phyloP scores from a whole-genome alignment of 2,888 invertebrate genomes.

The Amblyteles armatorius region DNA sequence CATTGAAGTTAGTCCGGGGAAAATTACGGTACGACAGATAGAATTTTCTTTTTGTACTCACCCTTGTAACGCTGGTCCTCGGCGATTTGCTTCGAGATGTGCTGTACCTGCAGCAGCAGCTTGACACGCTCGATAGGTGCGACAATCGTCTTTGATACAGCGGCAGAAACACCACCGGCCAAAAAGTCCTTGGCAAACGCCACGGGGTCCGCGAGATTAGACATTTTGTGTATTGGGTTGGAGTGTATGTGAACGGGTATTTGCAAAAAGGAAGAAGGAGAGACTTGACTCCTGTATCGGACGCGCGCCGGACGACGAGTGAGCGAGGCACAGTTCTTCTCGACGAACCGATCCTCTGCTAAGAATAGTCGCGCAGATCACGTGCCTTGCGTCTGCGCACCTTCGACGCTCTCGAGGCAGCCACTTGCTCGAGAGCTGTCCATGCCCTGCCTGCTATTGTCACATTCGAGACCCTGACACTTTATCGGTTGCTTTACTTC shows the following conservation, averaged over 20 bases:
- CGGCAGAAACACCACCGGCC: constrained; percentile 96
- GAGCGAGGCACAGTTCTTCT: constrained; percentile 81
- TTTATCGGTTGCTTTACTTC: constrained; percentile 22
- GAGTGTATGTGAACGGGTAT: constrained; percentile 75
- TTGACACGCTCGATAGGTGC: constrained; percentile 98
- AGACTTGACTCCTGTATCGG: constrained; percentile 83
- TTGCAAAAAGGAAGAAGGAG: constrained; percentile 81
- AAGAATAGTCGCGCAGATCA: constrained; percentile 84
- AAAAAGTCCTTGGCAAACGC: constrained; percentile 95
- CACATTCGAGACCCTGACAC: constrained; percentile 76
- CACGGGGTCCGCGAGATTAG: constrained; percentile 89
- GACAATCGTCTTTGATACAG: constrained; percentile 96
- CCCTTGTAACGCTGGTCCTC: constrained; percentile 96
- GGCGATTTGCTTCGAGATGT: constrained; percentile 95
- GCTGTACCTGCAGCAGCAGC: constrained; percentile 96
- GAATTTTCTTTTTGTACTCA: constrained; percentile 81
- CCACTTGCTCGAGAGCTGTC: constrained; percentile 2
- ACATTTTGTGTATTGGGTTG: constrained; percentile 79
- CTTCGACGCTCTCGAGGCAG: constrained; percentile 60
- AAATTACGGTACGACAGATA: neutral
- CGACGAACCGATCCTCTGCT: constrained; percentile 81
- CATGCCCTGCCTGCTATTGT: constrained; percentile 1
- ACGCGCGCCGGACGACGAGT: constrained; percentile 87
- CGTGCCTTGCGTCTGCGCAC: constrained; percentile 81
- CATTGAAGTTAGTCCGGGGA: neutral